phyloP scores from a whole-genome alignment of 2,113 vertebrate genomes.

The Saimiri boliviensis region DNA sequence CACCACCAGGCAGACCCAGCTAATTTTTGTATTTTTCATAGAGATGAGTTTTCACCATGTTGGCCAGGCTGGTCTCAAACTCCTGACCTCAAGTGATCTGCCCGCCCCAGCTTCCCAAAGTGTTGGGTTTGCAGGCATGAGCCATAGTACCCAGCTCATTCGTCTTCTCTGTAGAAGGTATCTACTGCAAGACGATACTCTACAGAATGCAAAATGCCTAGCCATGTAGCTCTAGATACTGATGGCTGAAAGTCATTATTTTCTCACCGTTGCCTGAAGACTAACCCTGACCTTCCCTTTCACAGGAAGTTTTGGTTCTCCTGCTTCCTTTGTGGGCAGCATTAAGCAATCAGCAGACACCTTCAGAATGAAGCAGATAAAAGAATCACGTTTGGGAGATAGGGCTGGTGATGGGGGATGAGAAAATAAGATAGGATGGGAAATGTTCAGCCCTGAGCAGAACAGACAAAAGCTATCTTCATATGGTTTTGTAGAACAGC shows the following conservation, averaged over 20 bases:
- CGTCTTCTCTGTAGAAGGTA: neutral
- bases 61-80: too few species aligned
- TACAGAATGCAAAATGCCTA: neutral
- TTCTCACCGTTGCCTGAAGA: neutral
- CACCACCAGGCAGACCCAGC: too few species aligned
- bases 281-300: neutral
- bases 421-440: neutral
- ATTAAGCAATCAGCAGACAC: neutral
- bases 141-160: too few species aligned
- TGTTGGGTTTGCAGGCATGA: too few species aligned
- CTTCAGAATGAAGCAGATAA: neutral
- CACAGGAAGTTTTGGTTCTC: neutral
- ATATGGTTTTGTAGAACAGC: neutral
- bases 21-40: too few species aligned
- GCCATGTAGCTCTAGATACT: neutral
- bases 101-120: too few species aligned
- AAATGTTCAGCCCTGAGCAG: neutral
- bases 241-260: neutral
- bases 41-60: too few species aligned
- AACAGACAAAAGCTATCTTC: neutral
- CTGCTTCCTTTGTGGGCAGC: neutral
- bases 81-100: too few species aligned
- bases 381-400: neutral
- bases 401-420: too few species aligned
- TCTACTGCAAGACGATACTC: neutral